Conservation (phyloP, 2,113 vertebrate genomes). For the Prunella himalayana region DNA sequence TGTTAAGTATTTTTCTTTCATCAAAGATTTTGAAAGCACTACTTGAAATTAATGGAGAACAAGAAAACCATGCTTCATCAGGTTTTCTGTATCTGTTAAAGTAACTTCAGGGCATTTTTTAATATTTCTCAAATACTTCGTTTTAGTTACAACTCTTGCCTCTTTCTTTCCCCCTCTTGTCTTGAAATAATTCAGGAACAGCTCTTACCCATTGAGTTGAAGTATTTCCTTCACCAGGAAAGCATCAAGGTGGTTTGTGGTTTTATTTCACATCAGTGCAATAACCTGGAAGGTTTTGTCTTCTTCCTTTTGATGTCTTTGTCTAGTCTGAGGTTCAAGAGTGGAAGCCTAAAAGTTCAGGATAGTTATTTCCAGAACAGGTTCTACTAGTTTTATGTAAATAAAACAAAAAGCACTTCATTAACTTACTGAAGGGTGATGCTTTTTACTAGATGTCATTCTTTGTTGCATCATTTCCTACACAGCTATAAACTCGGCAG, state of each 20-base stretch:
- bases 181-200: neutral
- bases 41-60: neutral
- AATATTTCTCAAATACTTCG: neutral
- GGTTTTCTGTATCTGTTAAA: neutral
- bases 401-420: neutral
- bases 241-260: neutral
- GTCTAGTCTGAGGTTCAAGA: slow-evolving; percentile 20
- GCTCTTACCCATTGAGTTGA: neutral
- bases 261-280: neutral
- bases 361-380: neutral
- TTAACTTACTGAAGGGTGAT: neutral
- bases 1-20: neutral
- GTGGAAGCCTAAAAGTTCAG: neutral
- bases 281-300: neutral
- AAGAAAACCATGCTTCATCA: neutral
- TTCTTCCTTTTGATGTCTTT: neutral
- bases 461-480: neutral
- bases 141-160: neutral
- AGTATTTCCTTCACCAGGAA: neutral
- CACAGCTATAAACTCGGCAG: neutral
- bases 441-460: neutral
- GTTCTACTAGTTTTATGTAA: slow-evolving; percentile 14
- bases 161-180: neutral
- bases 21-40: neutral
- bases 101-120: neutral